Evolutionary conservation across 2,888 invertebrate genomes (phyloP).

Genomic region (Notocelia uddmanniana): DNA sequence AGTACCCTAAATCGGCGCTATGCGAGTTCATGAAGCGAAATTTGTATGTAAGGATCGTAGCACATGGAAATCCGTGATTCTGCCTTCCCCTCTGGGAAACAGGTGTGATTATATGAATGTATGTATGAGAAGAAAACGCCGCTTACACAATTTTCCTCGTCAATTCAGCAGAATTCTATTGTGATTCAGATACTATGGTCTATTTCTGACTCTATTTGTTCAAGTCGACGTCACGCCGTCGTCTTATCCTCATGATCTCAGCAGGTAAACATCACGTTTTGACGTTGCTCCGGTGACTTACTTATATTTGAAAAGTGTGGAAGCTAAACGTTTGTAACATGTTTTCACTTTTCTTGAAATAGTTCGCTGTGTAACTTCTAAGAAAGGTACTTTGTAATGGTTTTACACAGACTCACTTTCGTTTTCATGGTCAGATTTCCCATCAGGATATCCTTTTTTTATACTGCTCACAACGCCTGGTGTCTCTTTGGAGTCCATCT

Average conservation of each 20-base stretch:
- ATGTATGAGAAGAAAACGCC: not conserved
- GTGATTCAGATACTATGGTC: conserved; percentile 27
- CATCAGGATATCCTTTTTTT: not conserved
- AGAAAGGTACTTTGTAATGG: not conserved
- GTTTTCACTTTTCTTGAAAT: not conserved
- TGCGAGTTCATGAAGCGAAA: too few species aligned
- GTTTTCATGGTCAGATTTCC: not conserved
- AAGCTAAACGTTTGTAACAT: not conserved
- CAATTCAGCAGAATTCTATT: conserved; percentile 24
- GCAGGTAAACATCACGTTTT: conserved; percentile 9
- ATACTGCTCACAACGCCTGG: not conserved
- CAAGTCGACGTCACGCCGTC: not conserved
- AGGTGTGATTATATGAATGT: too few species aligned
- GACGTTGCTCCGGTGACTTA: not conserved
- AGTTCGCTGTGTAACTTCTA: not conserved
- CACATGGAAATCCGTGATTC: too few species aligned
- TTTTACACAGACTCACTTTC: not conserved
- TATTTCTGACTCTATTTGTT: conserved; percentile 35
- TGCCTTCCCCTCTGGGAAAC: too few species aligned
- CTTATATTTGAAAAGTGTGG: not conserved
- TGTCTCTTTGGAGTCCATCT: not conserved
- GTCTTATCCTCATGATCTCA: conserved; percentile 32
- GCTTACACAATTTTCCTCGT: conserved; percentile 16
- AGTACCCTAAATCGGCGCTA: too few species aligned
- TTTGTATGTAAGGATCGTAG: too few species aligned